Percentiles rank a stretch among this genome's conserved stretches.
These are phyloP conservation scores for Melospiza melodia DNA, from an alignment of 2,113 vertebrate genomes.

Conservation along the genomic window DNA sequence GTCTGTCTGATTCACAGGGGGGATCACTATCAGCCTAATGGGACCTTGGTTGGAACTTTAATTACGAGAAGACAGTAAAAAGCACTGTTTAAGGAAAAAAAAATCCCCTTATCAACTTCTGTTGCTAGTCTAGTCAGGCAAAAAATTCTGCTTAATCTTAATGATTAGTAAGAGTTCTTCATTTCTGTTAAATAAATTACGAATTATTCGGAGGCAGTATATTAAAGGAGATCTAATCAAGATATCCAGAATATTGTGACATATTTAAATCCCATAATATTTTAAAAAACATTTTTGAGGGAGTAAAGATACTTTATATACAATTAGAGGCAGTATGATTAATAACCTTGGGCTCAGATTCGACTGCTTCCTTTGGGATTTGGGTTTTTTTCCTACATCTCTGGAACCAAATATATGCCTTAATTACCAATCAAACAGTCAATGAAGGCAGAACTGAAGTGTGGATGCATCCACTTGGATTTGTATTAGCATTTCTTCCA, in stretches of 20 bases:
- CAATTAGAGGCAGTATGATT: conserved; percentile 48
- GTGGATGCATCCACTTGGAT: not conserved
- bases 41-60: conserved; percentile 51
- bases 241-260: conserved; percentile 67
- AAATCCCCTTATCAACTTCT: conserved; percentile 25
- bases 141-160: conserved; percentile 64
- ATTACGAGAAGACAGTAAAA: conserved; percentile 51
- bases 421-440: conserved; percentile 54
- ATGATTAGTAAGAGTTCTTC: conserved; percentile 54
- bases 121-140: conserved; percentile 39
- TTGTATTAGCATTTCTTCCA: not conserved
- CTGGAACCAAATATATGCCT: conserved; percentile 39
- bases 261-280: conserved; percentile 61
- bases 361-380: not conserved
- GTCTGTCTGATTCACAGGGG: conserved; percentile 14
- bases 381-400: not conserved
- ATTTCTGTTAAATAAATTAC: conserved; percentile 65
- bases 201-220: not conserved
- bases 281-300: conserved; percentile 1
- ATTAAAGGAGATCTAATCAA: conserved; percentile 67
- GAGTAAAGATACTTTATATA: conserved; percentile 54
- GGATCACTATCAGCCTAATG: conserved; percentile 22
- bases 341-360: conserved; percentile 61
- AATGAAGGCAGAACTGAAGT: not conserved
- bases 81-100: conserved; percentile 23